Conservation (phyloP, 2,113 vertebrate genomes). For the Saccopteryx bilineata region DNA sequence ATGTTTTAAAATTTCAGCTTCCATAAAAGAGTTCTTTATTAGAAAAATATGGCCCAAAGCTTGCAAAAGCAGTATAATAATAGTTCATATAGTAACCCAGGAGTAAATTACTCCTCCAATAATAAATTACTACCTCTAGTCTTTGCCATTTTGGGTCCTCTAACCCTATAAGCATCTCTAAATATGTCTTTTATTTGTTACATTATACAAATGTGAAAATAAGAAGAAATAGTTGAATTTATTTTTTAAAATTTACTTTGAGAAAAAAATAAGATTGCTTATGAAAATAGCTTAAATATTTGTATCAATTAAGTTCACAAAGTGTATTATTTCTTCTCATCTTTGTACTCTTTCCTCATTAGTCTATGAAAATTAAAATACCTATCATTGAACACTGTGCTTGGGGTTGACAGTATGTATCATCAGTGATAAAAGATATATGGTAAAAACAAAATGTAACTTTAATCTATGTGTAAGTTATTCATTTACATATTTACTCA, state of each 20-base stretch:
- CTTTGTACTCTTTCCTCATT: neutral
- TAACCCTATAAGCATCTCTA: neutral
- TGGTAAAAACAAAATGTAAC: neutral
- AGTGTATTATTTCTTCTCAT: neutral
- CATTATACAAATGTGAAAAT: neutral
- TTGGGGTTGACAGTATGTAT: neutral
- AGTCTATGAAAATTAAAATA: neutral
- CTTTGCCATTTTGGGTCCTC: conserved; percentile 3
- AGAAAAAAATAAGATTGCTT: neutral
- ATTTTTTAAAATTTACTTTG: neutral
- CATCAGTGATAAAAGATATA: neutral
- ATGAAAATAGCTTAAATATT: conserved; percentile 5
- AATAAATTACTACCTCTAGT: neutral
- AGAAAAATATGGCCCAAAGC: neutral
- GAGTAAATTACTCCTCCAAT: neutral
- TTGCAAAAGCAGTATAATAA: neutral
- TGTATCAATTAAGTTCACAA: neutral
- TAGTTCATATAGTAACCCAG: neutral
- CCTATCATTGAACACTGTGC: neutral
- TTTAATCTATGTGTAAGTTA: neutral
- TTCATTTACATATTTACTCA: neutral
- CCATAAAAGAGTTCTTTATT: neutral
- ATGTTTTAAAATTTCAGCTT: neutral
- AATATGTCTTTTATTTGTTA: neutral
- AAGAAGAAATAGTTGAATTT: neutral